phyloP scores from a whole-genome alignment of 1,140 invertebrate genomes.

The Popillia japonica region DNA sequence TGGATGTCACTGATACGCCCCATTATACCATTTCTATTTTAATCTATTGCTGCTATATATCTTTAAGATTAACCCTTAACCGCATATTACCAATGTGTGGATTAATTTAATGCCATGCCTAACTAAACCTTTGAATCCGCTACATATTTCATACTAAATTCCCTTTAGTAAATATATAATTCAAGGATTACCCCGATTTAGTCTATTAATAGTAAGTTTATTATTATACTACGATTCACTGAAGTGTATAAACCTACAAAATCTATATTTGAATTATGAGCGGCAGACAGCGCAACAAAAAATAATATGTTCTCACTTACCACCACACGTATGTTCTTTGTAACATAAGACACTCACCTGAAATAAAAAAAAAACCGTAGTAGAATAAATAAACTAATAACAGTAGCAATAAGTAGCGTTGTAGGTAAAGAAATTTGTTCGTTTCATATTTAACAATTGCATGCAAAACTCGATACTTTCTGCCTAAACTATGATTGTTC shows the following conservation, averaged over 20 bases:
- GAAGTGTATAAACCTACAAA: too few species aligned
- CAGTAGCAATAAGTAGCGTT: too few species aligned
- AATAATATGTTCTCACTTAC: too few species aligned
- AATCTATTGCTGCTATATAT: not conserved
- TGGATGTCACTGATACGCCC: not conserved
- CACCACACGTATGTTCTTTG: not conserved
- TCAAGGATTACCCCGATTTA: not conserved
- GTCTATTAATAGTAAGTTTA: not conserved
- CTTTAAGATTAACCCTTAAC: constrained; percentile 15
- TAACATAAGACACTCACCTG: not conserved
- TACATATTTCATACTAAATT: not conserved
- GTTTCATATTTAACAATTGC: too few species aligned
- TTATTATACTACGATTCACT: not conserved
- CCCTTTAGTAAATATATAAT: not conserved
- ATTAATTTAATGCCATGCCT: constrained; percentile 6
- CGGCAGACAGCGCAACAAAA: too few species aligned
- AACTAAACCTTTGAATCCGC: not conserved
- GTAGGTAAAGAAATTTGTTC: too few species aligned
- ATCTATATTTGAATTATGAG: too few species aligned
- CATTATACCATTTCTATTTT: not conserved
- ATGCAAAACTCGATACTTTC: too few species aligned
- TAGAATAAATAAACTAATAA: too few species aligned
- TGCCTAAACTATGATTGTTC: too few species aligned
- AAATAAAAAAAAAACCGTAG: not conserved
- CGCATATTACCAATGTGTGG: not conserved